Percentiles rank a stretch among this genome's conserved stretches.
Conservation (phyloP, 2,888 invertebrate species). For the Idaea aversata region DNA sequence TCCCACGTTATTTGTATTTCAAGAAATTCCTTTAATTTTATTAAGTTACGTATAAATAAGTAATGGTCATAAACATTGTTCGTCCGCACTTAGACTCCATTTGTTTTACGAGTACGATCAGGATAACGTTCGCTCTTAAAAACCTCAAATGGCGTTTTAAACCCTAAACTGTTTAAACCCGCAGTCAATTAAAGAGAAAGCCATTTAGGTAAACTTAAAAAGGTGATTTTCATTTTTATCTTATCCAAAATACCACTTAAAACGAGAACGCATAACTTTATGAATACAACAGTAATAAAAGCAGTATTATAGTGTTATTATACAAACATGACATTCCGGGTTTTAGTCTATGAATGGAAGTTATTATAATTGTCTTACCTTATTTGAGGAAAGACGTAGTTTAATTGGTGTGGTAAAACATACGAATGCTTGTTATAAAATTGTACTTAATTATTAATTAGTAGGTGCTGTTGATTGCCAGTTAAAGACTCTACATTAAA, state of each 20-base stretch:
- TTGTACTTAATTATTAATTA: neutral
- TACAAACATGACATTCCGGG: conserved; percentile 44
- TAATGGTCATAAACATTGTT: conserved; percentile 23
- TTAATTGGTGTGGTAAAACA: conserved; percentile 24
- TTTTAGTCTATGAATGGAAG: conserved; percentile 23
- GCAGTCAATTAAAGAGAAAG: conserved; percentile 64
- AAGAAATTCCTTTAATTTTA: neutral
- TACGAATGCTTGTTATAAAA: neutral
- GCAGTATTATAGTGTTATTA: conserved; percentile 48
- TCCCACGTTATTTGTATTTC: too few relatives aligned
- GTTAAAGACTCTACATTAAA: neutral
- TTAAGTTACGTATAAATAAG: neutral
- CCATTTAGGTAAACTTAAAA: conserved; percentile 43
- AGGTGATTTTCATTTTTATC: conserved; percentile 53
- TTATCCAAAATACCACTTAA: conserved; percentile 56
- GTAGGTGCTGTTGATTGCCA: neutral
- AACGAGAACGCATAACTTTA: conserved; percentile 47
- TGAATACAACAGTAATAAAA: conserved; percentile 47
- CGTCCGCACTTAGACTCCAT: conserved; percentile 36
- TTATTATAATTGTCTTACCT: conserved; percentile 12
- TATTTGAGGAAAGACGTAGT: conserved; percentile 23
- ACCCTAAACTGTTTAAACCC: conserved; percentile 24
- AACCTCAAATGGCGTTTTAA: conserved; percentile 54
- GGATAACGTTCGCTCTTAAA: conserved; percentile 46
- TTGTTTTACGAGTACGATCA: conserved; percentile 46